Evolutionary conservation across 2,113 vertebrate genomes (phyloP).

Genomic region (Laticauda colubrina): DNA sequence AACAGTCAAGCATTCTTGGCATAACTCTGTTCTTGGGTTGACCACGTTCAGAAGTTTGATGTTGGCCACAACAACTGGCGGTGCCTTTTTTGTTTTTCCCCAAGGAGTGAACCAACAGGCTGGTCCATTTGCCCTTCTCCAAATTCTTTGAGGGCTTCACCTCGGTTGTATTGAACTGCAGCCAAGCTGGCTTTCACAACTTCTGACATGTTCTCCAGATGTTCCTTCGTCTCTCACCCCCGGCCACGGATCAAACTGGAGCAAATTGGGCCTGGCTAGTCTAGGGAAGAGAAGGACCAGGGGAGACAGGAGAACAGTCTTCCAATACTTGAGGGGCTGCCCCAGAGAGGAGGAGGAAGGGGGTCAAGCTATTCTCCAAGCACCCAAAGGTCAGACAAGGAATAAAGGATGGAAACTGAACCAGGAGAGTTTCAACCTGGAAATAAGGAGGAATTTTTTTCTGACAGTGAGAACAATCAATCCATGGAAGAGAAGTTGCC

Average conservation of each 20-base stretch:
- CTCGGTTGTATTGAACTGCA: background rate
- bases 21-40: background rate
- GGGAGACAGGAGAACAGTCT: no score
- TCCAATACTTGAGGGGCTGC: no score
- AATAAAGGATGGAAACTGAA: no score
- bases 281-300: no score
- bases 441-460: no score
- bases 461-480: no score
- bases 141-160: background rate
- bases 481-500: no score
- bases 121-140: background rate
- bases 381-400: no score
- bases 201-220: background rate
- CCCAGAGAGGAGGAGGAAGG: no score
- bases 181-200: background rate
- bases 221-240: background rate
- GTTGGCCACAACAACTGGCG: background rate
- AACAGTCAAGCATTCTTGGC: background rate
- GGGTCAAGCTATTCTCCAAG: no score
- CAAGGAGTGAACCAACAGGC: background rate
- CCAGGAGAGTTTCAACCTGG: no score
- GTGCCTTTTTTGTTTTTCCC: background rate
- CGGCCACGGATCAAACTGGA: background rate
- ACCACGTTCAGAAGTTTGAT: background rate
- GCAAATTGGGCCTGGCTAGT: no score